Base-by-base conservation (phyloP, 64 coral and sea anemone genomes). In the Montipora foliosa region DNA sequence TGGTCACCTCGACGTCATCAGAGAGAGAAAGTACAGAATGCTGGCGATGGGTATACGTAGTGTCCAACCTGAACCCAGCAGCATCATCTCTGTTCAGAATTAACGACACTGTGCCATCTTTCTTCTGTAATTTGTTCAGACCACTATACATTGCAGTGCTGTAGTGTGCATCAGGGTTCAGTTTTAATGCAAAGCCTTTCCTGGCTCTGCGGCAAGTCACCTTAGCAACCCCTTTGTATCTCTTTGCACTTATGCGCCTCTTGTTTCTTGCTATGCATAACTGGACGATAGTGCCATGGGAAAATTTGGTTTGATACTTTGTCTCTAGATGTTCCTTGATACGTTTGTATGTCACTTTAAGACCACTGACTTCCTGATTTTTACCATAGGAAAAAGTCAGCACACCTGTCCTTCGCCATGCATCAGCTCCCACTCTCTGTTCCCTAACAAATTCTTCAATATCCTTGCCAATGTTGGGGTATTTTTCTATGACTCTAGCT, bases 181-280 rank as follows among this genome's bases (percentile, higher is more conserved):
- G 15, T 62, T 94, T 94, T 25, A 94, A 7, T 22, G 89, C 45
- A 78, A 95, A 95, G 5, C 94, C 94, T 79, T 95, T 95, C 60
- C 94, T 51, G 16, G 94, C 94, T 44, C 89, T 74, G 24, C 89
- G 29, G 71, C 89, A 91, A 16, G 94, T 95, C 8, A 91, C 78
- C 53, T 77, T 81, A 73, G 94, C 94, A 25, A 89, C 94, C 21
- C 90, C 85, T 44, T 25, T 79, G 46, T 83, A 89, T 1, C 90
- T 66, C 70, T 84, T 92, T 47, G 90, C 82, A 83, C 59, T 75
- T 2, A 68, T 16, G 62, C 85, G 78, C 16, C 84, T 92, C 75
- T 90, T 95, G 74, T 95, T 95, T 49, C 93, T 51, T n/a, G 71
- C 93, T 64, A 95, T 85, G 82, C 90, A 95, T 75, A 95, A 47